Evolutionary conservation across 2,113 vertebrate genomes (phyloP), one percentile per base, ranked within the genome.

Genomic region (Taurulus bubalis): DNA sequence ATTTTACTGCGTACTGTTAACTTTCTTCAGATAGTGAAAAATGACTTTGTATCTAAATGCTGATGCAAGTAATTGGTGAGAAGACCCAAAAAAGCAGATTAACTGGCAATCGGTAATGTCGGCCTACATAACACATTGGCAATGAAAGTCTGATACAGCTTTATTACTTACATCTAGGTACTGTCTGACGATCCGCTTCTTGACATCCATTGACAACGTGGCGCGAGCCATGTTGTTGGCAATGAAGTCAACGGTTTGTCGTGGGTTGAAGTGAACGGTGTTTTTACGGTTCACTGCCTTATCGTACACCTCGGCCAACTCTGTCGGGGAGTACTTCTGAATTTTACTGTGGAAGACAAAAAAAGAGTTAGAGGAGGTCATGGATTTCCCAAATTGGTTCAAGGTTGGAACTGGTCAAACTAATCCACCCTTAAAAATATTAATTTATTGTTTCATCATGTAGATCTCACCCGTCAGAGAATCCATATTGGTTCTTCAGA

Each of bases 271-370:
- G 94, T 96, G 96, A 47, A 97, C 86, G 72, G 94, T 97, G 83
- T 92, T 94, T 94, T 99, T 99, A 86, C 97, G 94, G 94, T 99
- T 99, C 92, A 99, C 98, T 4, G 97, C 95, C 92, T 99, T 99
- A 92, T 99, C 98, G 87, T 99, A 99, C 30, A 99, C 96, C 95
- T 99, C 99, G 71, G 98, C 98, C 60, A 98, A 99, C 93, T 99
- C 98, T 36, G 98, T 99, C 49, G 98, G 98, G 82, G 98, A 99
- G 71, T 99, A 99, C 90, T 99, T 99, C 92, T 98, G 98, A 91
- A 99, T 99, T 98, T 99, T 99, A 93, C 98, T 99, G 94, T 92
- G 77, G 60, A 72, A 64, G 78, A 87, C 28, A 58, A 42, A 75
- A 56, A 30, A n/a, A 75, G 1, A 40, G 32, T 47, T 75, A 42